Percentiles rank a stretch among this genome's conserved stretches.
Conservation (phyloP, 2,113 vertebrate genomes). For the Centrocercus urophasianus region DNA sequence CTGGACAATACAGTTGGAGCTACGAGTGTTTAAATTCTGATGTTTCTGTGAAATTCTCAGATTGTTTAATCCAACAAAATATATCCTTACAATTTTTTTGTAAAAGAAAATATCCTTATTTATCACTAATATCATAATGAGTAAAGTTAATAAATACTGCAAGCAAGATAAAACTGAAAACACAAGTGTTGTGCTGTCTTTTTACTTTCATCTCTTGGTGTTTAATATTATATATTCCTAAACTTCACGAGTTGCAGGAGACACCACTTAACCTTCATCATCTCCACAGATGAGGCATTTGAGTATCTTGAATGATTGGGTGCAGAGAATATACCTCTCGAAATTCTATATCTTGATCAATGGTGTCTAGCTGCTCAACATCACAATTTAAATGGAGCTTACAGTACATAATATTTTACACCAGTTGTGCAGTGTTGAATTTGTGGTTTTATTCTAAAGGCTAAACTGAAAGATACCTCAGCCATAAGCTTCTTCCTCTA, state of each 20-base stretch:
- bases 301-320: neutral
- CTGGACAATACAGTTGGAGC: constrained; percentile 61
- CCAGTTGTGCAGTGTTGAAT: neutral
- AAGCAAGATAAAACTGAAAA: constrained; percentile 53
- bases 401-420: constrained; percentile 54
- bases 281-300: constrained; percentile 2
- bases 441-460: constrained; percentile 17
- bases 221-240: constrained; percentile 46
- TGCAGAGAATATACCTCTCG: neutral
- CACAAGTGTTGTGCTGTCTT: constrained; percentile 51
- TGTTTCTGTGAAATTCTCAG: constrained; percentile 81
- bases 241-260: constrained; percentile 11
- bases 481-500: constrained; percentile 10
- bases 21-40: constrained; percentile 75
- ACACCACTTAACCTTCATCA: neutral
- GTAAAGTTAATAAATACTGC: constrained; percentile 75
- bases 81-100: constrained; percentile 76
- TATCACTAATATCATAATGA: constrained; percentile 68
- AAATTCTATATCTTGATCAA: neutral
- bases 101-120: constrained; percentile 76
- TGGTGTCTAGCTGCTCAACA: neutral
- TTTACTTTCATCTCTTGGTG: constrained; percentile 15
- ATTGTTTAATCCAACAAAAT: constrained; percentile 68
- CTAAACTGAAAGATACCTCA: constrained; percentile 55
- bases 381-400: constrained; percentile 12